Evolutionary conservation across 2,113 vertebrate species (phyloP).

Genomic region (Plotosus lineatus): DNA sequence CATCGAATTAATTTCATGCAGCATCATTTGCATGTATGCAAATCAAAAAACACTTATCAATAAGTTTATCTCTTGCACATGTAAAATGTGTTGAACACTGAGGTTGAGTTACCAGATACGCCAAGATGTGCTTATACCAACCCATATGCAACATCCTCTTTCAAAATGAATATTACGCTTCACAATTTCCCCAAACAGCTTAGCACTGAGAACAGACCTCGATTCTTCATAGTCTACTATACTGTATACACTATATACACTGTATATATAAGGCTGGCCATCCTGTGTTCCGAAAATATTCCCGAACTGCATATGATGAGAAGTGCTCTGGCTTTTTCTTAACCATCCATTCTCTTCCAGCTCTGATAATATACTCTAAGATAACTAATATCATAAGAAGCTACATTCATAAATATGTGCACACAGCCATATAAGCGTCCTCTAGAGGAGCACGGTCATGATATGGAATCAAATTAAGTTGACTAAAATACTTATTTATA

Average conservation of each 20-base stretch:
- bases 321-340: neutral
- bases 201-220: neutral
- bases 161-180: slow-evolving; percentile 12
- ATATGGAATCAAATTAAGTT: too few species aligned
- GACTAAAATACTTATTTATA: too few species aligned
- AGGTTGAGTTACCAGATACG: neutral
- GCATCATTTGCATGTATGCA: neutral
- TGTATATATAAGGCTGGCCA: too few species aligned
- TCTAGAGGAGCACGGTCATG: neutral
- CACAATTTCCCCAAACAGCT: neutral
- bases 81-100: neutral
- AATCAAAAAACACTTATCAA: neutral
- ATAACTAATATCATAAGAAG: neutral
- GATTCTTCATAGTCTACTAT: too few species aligned
- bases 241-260: too few species aligned
- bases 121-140: neutral
- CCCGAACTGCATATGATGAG: too few species aligned
- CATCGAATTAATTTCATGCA: neutral
- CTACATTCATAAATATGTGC: neutral
- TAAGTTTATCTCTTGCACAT: neutral
- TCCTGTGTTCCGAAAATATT: too few species aligned
- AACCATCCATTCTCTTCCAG: neutral
- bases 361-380: neutral
- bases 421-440: neutral
- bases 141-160: slow-evolving; percentile 41